These are phyloP conservation scores for Phallusia fumigata DNA, from an alignment of 23 tunicate genomes.

Conservation along the genomic window DNA sequence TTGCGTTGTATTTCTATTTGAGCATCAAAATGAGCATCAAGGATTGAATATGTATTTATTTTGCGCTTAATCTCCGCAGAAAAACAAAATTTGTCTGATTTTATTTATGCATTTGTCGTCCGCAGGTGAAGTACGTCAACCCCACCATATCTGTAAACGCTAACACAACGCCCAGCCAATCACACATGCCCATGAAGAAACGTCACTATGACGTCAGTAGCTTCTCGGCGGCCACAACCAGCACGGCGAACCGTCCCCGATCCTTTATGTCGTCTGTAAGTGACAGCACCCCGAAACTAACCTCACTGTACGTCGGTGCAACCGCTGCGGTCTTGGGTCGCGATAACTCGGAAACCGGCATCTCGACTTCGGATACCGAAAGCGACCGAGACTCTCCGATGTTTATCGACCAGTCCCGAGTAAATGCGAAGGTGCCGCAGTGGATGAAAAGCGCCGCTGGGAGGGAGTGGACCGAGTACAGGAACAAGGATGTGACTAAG, in stretches of 20 bases:
- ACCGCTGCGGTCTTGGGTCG: conserved; percentile 43
- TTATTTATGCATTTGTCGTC: no score
- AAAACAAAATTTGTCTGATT: no score
- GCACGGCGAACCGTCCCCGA: neutral
- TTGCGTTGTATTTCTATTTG: no score
- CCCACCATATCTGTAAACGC: conserved; percentile 5
- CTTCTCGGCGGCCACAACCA: neutral
- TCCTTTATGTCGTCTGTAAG: neutral
- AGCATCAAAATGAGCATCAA: no score
- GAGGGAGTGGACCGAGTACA: conserved; percentile 27
- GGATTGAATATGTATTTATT: no score
- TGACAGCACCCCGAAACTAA: conserved; percentile 29
- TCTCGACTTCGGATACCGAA: conserved; percentile 58
- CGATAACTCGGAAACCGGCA: neutral
- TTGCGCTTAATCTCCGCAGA: no score
- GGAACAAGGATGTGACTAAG: conserved; percentile 24
- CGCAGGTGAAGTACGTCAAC: conserved; percentile 31
- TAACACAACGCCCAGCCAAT: conserved; percentile 15
- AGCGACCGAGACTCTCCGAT: conserved; percentile 50
- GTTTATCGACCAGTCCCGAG: conserved; percentile 27
- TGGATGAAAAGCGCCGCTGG: conserved; percentile 10
- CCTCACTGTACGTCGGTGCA: conserved; percentile 72
- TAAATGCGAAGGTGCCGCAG: conserved; percentile 21
- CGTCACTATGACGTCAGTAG: conserved; percentile 24
- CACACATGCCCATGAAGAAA: conserved; percentile 56